Conservation (phyloP, 23 tunicate species). For the Trididemnum nubilum region DNA sequence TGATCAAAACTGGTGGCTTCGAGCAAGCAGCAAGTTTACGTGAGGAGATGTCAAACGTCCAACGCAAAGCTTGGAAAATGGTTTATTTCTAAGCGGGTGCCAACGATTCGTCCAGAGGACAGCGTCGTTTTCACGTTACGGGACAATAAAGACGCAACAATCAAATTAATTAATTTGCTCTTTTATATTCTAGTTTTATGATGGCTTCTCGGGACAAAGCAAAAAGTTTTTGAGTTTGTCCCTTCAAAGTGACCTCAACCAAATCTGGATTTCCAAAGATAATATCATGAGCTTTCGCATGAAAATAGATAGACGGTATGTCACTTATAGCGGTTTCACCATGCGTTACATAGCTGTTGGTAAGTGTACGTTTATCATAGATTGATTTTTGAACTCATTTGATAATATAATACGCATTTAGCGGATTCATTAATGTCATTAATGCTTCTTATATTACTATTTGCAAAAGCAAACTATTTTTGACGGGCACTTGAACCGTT, state of each 20-base stretch:
- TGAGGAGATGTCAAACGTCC: too few species aligned
- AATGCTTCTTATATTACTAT: too few species aligned
- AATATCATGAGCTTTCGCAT: neutral
- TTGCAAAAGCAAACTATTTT: too few species aligned
- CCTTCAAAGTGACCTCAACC: neutral
- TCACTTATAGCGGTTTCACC: conserved; percentile 1
- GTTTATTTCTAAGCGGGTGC: too few species aligned
- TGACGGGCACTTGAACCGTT: too few species aligned
- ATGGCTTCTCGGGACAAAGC: neutral
- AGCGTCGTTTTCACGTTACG: too few species aligned
- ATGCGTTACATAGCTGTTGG: neutral
- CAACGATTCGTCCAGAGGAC: too few species aligned
- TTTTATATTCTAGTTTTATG: conserved; percentile 12
- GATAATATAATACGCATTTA: too few species aligned
- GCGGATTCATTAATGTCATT: too few species aligned
- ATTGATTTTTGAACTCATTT: too few species aligned
- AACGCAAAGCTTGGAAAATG: neutral
- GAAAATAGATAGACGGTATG: neutral
- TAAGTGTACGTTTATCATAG: neutral
- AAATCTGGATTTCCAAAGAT: neutral
- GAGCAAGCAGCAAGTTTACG: too few species aligned
- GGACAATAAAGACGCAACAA: neutral
- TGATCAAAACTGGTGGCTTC: too few species aligned
- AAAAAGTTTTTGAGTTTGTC: neutral
- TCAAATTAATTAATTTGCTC: neutral